Base-by-base conservation (phyloP, 2,797 vertebrate species). In the Lithobates pipiens region DNA sequence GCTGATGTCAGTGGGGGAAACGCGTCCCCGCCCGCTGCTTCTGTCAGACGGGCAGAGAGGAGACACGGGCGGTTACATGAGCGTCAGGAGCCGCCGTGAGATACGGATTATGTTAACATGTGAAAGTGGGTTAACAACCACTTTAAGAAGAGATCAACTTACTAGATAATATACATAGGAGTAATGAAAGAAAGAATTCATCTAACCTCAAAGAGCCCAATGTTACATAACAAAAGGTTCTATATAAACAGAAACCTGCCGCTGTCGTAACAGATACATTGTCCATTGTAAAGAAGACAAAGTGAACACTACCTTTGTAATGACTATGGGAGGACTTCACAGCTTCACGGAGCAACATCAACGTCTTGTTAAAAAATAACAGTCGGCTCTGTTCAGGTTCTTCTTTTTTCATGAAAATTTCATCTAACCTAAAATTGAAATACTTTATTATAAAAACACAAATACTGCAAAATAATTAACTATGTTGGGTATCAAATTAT, bases 361-460 rank as follows among this genome's bases (percentile, higher is more conserved):
- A 88, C 0, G 94, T 95, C 79, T 96, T 96, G 88, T 96, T 97
- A 91, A 95, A 97, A 90, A 95, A 89, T 0, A 89, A 88, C n/a
- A 96, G 91, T 89, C 96, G 94, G 89, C 91, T 93, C 76, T 93
- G 92, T 54, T 97, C 96, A 32, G 91, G 92, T 10, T 94, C 93
- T 27, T 91, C 93, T 85, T 94, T 92, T 88, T 93, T 95, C 88
- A 94, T 94, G 34, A 94, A 90, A 79, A 97, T 95, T 74, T 94
- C 90, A 21, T 96, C 95, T 77, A 97, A 88, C 89, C 97, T 98
- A 63, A 75, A 39, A 84, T 71, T 11, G 1, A 80, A 50, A 36
- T 54, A 2, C 15, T 42, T 16, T 15, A 57, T 71, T 50, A 34
- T 23, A 39, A 39, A 39, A 61, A 13, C 9, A 11, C 9, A 44